A percentile compares a stretch with the other conserved stretches of the same genome.
phyloP scores from a whole-genome alignment of 2,888 invertebrate species.

The Muschampia plurimacula region DNA sequence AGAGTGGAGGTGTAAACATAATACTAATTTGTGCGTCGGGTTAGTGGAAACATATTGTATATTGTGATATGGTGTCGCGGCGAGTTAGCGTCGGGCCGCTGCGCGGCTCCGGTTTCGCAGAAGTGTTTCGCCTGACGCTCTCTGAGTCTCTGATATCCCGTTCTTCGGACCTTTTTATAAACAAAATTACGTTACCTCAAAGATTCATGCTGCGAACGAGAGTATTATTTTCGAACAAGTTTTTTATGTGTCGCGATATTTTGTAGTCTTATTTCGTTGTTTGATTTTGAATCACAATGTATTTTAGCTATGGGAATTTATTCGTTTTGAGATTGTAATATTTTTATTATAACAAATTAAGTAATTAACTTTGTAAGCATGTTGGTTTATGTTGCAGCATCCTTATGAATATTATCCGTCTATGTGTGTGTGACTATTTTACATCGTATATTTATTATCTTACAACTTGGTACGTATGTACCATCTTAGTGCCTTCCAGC shows the following conservation, averaged over 20 bases:
- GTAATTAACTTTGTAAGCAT: too few species aligned
- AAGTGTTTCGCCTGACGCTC: constrained; percentile 80
- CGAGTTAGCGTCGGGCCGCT: constrained; percentile 65
- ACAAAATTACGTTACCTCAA: constrained; percentile 47
- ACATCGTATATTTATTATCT: too few species aligned
- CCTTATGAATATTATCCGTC: too few species aligned
- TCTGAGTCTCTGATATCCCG: constrained; percentile 53
- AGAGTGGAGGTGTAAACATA: constrained; percentile 74
- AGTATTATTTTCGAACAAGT: constrained; percentile 46
- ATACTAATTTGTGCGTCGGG: constrained; percentile 79
- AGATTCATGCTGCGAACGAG: constrained; percentile 45
- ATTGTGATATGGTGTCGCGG: constrained; percentile 77
- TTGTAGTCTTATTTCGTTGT: constrained; percentile 24
- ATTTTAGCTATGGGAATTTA: neutral
- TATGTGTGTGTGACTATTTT: too few species aligned
- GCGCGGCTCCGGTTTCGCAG: constrained; percentile 76
- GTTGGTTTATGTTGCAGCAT: too few species aligned
- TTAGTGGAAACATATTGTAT: constrained; percentile 75
- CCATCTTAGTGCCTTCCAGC: too few species aligned
- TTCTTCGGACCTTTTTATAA: constrained; percentile 56
- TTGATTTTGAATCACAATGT: neutral
- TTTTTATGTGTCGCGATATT: constrained; percentile 36
- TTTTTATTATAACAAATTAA: neutral
- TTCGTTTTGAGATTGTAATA: neutral
- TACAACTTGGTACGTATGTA: too few species aligned